Percentiles rank a stretch among this genome's conserved stretches.
Conservation (phyloP, 2,113 vertebrate species). For the Coregonus clupeaformis region DNA sequence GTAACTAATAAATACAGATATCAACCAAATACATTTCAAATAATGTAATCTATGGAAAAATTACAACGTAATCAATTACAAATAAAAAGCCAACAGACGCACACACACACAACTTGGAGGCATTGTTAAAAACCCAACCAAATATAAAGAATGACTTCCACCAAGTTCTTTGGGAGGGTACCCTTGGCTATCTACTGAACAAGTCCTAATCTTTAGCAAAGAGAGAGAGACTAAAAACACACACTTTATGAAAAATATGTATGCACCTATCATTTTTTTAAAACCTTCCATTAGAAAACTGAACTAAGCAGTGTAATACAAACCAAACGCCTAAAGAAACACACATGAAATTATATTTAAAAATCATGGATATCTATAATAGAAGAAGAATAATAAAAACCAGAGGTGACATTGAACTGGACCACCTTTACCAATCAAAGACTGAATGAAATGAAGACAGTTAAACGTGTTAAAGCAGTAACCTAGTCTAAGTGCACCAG, state of each 20-base stretch:
- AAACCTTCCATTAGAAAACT: slow-evolving; percentile 43
- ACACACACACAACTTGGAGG: slow-evolving; percentile 61
- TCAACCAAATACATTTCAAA: slow-evolving; percentile 83
- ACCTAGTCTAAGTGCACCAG: slow-evolving; percentile 72
- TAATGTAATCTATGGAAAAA: slow-evolving; percentile 73
- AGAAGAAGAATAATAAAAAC: slow-evolving; percentile 37
- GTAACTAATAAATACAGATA: slow-evolving; percentile 91
- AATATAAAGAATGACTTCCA: slow-evolving; percentile 54
- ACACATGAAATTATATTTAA: slow-evolving; percentile 39
- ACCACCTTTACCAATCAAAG: slow-evolving; percentile 50
- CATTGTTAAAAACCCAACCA: slow-evolving; percentile 47
- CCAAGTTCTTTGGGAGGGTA: slow-evolving; percentile 58
- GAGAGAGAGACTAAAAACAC: slow-evolving; percentile 54
- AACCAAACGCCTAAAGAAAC: slow-evolving; percentile 6
- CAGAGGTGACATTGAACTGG: slow-evolving; percentile 39
- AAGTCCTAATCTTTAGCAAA: slow-evolving; percentile 63
- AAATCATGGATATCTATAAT: slow-evolving; percentile 43
- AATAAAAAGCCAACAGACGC: slow-evolving; percentile 60
- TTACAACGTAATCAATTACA: slow-evolving; percentile 76
- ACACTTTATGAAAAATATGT: slow-evolving; percentile 8
- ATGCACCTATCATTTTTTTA: slow-evolving; percentile 42
- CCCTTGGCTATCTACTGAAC: slow-evolving; percentile 54
- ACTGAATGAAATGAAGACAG: slow-evolving; percentile 21
- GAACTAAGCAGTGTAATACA: slow-evolving; percentile 44
- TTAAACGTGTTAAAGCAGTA: slow-evolving; percentile 59